Evolutionary conservation across 2,113 vertebrate genomes (phyloP), one percentile per base, ranked within the genome.

Genomic region (Mesembrinibis cayennensis): DNA sequence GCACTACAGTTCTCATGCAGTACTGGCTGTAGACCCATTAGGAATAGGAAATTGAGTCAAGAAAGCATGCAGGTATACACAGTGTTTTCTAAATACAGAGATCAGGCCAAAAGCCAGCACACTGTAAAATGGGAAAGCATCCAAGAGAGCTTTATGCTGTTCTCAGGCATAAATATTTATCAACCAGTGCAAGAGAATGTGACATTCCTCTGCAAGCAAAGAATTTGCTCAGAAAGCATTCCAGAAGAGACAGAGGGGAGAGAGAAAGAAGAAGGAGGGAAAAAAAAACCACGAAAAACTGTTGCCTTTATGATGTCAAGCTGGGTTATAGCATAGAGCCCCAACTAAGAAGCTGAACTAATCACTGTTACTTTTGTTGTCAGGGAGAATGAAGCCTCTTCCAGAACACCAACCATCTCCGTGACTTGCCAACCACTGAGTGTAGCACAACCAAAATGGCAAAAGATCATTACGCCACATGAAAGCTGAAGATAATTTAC

Each of bases 131-230:
- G 76, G 95, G 93, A 97, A 97, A 93, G 71, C 93, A 94, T 96
- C 94, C 96, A 97, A 92, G 89, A 91, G 84, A 93, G 81, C 84
- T 96, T 96, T 96, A 92, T 93, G 93, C 92, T 94, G 81, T 95
- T 97, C 83, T 95, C 52, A 42, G 73, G 89, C 96, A 97, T 98
- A 97, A 97, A 97, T 98, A 98, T 98, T 97, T 96, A 97, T 97
- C 94, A 96, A 78, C 92, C 71, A 90, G 79, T 74, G 83, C 69
- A 96, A 96, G 74, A 94, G 80, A 97, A 98, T 96, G 84, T 96
- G 88, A 93, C 93, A 94, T 87, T 96, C 61, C 67, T 96, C 84
- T 25, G 38, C 66, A 96, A 95, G 92, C 50, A 93, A 96, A 90
- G 94, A 97, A 96, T 87, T 92, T 95, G 91, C 85, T 97, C 95